These are phyloP conservation scores for Hypsopygia costalis DNA, from an alignment of 2,888 invertebrate species.

Conservation along the genomic window DNA sequence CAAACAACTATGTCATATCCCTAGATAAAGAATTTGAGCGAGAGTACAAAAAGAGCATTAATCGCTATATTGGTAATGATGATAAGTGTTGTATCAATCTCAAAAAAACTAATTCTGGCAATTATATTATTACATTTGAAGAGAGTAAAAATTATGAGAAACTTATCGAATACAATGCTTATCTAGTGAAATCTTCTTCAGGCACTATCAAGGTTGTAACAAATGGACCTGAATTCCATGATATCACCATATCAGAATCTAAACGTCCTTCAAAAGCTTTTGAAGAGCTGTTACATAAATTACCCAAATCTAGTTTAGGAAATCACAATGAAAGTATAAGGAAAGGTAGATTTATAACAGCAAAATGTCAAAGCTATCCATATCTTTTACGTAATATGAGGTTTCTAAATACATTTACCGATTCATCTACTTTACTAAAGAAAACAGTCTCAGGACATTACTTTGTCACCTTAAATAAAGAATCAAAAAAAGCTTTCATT, in stretches of 20 bases:
- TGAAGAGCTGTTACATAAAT: slow-evolving; percentile 25
- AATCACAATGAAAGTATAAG: slow-evolving; percentile 12
- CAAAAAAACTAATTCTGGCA: slow-evolving; percentile 35
- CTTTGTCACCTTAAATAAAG: slow-evolving; percentile 40
- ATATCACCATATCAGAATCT: slow-evolving; percentile 8
- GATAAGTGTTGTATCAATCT: slow-evolving; percentile 33
- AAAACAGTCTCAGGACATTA: slow-evolving; percentile 43
- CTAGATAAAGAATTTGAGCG: slow-evolving; percentile 60
- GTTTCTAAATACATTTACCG: slow-evolving; percentile 22
- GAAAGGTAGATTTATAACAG: slow-evolving; percentile 13
- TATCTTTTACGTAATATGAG: slow-evolving; percentile 31
- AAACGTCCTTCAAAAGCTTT: slow-evolving; percentile 24
- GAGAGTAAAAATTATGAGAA: slow-evolving; percentile 14
- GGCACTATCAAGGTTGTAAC: slow-evolving; percentile 44
- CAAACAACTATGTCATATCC: slow-evolving; percentile 43
- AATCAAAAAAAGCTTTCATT: slow-evolving; percentile 41
- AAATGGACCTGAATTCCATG: slow-evolving; percentile 19
- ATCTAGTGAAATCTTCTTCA: slow-evolving; percentile 39
- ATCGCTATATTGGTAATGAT: slow-evolving; percentile 25
- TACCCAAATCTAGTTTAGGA: slow-evolving; percentile 19
- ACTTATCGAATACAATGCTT: slow-evolving; percentile 29
- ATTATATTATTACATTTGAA: slow-evolving; percentile 36
- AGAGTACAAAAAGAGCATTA: slow-evolving; percentile 29
- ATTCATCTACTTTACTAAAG: slow-evolving; percentile 28
- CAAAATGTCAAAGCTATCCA: slow-evolving; percentile 39